A percentile compares a stretch with the other conserved stretches of the same genome.
These are phyloP conservation scores for Phanerotoma sp. DNA, from an alignment of 2,888 invertebrate species.

Conservation along the genomic window DNA sequence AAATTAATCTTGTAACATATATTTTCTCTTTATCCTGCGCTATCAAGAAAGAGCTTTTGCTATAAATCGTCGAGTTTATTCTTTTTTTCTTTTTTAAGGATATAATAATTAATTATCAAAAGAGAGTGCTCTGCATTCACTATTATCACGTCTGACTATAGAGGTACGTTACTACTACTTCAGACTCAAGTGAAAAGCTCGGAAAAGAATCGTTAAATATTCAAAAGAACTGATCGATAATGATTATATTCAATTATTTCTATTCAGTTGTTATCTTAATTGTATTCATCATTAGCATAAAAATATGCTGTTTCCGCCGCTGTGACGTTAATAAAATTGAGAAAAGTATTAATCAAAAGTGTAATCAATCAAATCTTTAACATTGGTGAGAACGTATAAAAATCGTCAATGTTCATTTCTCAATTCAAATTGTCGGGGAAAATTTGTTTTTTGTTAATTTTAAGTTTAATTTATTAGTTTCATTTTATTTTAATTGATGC, in stretches of 20 bases:
- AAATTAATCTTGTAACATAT: constrained; percentile 1
- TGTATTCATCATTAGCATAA: background rate
- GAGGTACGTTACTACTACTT: background rate
- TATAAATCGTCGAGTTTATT: background rate
- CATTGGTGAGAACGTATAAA: background rate
- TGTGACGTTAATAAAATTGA: too few species aligned
- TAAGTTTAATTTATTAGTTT: too few species aligned
- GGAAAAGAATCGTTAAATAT: constrained; percentile 1
- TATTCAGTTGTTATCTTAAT: background rate
- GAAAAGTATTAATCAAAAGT: too few species aligned
- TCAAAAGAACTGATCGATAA: background rate
- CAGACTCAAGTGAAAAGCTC: background rate
- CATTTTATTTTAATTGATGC: too few species aligned
- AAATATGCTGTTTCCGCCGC: too few species aligned
- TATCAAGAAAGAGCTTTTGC: background rate
- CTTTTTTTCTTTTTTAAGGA: background rate
- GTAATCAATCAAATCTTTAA: constrained; percentile 2
- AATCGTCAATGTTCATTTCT: constrained; percentile 8
- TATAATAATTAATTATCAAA: background rate
- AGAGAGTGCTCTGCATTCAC: background rate
- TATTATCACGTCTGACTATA: constrained; percentile 6
- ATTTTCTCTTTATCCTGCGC: background rate
- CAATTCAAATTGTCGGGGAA: too few species aligned
- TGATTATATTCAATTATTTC: background rate
- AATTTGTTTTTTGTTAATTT: too few species aligned